Percentiles rank a stretch among this genome's conserved stretches.
Conservation (phyloP, 2,888 invertebrate genomes). For the Amblyjoppa fuscipennis region DNA sequence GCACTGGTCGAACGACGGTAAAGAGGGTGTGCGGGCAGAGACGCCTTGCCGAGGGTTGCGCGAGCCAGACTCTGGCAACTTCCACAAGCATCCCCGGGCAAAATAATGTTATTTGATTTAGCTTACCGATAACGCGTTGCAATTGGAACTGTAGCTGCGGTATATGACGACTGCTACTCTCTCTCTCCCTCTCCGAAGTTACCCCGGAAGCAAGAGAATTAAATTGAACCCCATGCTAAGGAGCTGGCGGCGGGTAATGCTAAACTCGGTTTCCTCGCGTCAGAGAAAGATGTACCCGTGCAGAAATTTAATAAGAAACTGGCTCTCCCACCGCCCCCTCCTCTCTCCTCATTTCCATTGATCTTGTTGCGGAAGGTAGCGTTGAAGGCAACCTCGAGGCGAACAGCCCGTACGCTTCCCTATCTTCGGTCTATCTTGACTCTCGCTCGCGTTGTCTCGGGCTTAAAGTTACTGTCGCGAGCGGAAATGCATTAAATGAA, state of each 20-base stretch:
- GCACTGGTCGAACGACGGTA: slow-evolving; percentile 41
- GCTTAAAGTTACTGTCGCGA: slow-evolving; percentile 27
- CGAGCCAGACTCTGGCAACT: slow-evolving; percentile 48
- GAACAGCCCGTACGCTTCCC: not conserved
- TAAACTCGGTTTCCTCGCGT: slow-evolving; percentile 22
- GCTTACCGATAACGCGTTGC: slow-evolving; percentile 70
- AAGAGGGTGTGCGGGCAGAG: slow-evolving; percentile 29
- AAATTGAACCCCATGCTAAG: slow-evolving; percentile 71
- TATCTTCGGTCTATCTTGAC: not conserved
- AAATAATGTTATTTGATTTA: slow-evolving; percentile 76
- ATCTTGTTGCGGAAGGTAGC: not conserved
- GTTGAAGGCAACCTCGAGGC: slow-evolving; percentile 1
- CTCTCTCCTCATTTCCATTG: slow-evolving; percentile 11
- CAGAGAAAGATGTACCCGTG: slow-evolving; percentile 16
- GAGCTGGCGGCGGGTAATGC: slow-evolving; percentile 33
- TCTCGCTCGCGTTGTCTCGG: not conserved
- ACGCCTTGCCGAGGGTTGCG: slow-evolving; percentile 19
- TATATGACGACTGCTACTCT: slow-evolving; percentile 14
- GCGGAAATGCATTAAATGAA: slow-evolving; percentile 38
- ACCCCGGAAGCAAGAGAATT: slow-evolving; percentile 65
- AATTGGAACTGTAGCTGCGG: slow-evolving; percentile 52
- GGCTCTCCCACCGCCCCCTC: not conserved
- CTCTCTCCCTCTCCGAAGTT: slow-evolving; percentile 25
- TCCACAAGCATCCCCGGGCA: slow-evolving; percentile 57
- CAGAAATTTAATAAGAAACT: slow-evolving; percentile 15